Base-by-base conservation (phyloP, 2,797 vertebrate species). In the Poliocrania exsul region DNA sequence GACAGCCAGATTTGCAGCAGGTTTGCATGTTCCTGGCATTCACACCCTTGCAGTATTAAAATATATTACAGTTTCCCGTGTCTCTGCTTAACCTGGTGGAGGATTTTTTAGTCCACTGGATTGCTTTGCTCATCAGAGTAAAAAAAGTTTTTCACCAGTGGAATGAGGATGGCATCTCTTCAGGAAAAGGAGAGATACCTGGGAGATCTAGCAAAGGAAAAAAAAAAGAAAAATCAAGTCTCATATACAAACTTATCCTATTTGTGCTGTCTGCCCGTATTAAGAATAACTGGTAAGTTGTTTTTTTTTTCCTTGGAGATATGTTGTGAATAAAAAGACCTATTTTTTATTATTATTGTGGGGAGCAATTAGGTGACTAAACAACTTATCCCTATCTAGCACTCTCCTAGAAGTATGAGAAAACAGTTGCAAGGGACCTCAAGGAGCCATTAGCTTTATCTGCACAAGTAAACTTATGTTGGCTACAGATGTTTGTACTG, bases 21-120 rank as follows among this genome's bases (percentile, higher is more conserved):
- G 11, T 57, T 81, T 77, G 4, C 2, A 9, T 67, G 20, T 74
- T 86, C 7, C 37, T 86, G 40, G 24, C 18, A 51, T 83, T 25
- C 24, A 75, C 14, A 38, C 4, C 2, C 8, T 70, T 58, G 37
- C 2, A 33, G 9, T 70, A 21, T 80, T 62, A 78, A 86, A 84
- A 82, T 58, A 29, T 3, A 3, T 8, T 79, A 18, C 8, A 37
- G 1, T 65, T 86, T 61, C 54, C 84, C 70, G 10, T 75, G 6
- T 20, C 5, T 13, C 8, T 61, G 26, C 0, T 1, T 65, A 75
- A 47, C 4, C 4, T 31, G 6, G 5, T 4, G 9, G 4, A 62
- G 11, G 4, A 1, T 0, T 13, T 81, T 81, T 61, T 33, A 54
- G 17, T 47, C 23, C 11, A 19, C 6, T 10, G 24, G 11, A 35